Percentiles rank a stretch among this genome's conserved stretches.
Evolutionary conservation across 2,888 invertebrate species (phyloP).

Genomic region (Oegoconia quadripuncta): DNA sequence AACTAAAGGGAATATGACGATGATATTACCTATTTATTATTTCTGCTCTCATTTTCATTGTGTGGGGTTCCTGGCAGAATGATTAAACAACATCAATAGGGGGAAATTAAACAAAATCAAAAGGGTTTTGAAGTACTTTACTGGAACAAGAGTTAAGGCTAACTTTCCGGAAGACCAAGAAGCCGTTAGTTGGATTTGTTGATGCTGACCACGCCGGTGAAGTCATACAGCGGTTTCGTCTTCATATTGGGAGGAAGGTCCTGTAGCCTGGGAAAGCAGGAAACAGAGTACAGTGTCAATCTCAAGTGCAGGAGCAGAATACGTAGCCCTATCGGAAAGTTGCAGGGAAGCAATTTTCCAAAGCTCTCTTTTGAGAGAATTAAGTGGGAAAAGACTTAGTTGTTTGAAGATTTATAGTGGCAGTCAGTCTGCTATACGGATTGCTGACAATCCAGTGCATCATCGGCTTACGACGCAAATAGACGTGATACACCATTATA

Average conservation of each 20-base stretch:
- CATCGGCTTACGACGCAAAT: conserved; percentile 15
- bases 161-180: not conserved
- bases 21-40: no score
- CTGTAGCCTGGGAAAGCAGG: not conserved
- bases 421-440: conserved; percentile 9
- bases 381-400: no score
- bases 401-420: conserved; percentile 3
- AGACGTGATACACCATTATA: conserved; percentile 10
- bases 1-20: no score
- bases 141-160: no score
- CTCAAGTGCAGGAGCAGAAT: no score
- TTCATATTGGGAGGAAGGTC: not conserved
- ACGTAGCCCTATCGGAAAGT: not conserved
- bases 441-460: conserved; percentile 9
- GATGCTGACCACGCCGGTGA: not conserved
- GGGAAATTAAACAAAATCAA: no score
- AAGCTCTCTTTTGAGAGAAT: not conserved
- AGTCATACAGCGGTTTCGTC: not conserved
- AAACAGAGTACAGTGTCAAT: not conserved
- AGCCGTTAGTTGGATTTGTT: not conserved
- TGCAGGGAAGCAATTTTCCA: not conserved
- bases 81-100: no score
- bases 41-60: no score
- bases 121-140: no score
- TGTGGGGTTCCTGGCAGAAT: no score